Base-by-base conservation (phyloP, 2,113 vertebrate genomes). In the Entomyzon cyanotis region DNA sequence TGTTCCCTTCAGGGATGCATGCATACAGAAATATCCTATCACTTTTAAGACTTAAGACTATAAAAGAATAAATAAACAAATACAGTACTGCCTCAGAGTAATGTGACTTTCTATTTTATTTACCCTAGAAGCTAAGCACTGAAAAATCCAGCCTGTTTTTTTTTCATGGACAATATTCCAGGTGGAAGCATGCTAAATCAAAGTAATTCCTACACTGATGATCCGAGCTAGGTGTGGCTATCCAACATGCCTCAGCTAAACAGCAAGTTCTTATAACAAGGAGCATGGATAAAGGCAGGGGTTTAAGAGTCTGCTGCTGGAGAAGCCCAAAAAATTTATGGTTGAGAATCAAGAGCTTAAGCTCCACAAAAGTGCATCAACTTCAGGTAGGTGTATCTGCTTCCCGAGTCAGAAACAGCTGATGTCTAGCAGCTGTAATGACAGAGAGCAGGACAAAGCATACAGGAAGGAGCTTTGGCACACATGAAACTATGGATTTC, bases 311-410 rank as follows among this genome's bases (percentile, higher is more conserved):
- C 31, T 63, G 5, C 35, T 79, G 42, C 22, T 75, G 44, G 28
- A 63, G 14, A 77, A 87, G 12, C 6, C 15, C 19, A 25, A 30
- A 30, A 83, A 80, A 15, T 8, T 39, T 44, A 44, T 9, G 19
- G 1, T 6, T 44, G n/a, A 89, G 6, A 64, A 60, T 56, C n/a
- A 60, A 89, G 33, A 31, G 37, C 35, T 12, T 31, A 22, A 80
- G 27, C 1, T 3, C 15, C 62, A 39, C 5, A 20, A 11, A 49
- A 28, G 4, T 55, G 6, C 23, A 47, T 15, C 44, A 33, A 0
- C 9, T 42, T 59, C 30, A 67, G 23, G 44, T 11, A 73, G 18
- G 15, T 71, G 5, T 24, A 15, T 80, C 77, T 60, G 11, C 37
- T 59, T 77, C 37, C 46, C 1, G 2, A 58, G 55, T 33, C 50